phyloP scores from a whole-genome alignment of 2,797 vertebrate genomes.

The Yasuhikotakia modesta region DNA sequence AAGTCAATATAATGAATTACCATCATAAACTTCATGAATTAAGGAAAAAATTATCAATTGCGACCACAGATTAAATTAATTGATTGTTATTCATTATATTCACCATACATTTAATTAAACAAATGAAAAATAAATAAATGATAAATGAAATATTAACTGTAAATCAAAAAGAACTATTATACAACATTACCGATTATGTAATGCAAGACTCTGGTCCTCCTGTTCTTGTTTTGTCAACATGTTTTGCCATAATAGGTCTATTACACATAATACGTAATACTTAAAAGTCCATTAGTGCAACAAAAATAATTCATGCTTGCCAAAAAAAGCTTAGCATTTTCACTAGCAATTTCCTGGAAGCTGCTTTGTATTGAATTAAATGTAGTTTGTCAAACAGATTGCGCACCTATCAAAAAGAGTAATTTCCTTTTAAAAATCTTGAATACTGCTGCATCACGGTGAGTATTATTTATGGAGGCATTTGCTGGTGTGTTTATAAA shows the following conservation, averaged over 20 bases:
- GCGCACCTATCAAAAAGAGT: conserved; percentile 9
- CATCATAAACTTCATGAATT: too few relatives aligned
- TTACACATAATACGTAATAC: not conserved
- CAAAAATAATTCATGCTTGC: conserved; percentile 51
- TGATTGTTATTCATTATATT: too few relatives aligned
- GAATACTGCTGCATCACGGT: conserved; percentile 7
- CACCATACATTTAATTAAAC: not conserved
- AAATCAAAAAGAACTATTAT: too few relatives aligned
- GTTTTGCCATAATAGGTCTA: not conserved
- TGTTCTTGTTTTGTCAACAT: not conserved
- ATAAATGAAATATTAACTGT: too few relatives aligned
- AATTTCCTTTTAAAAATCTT: conserved; percentile 7
- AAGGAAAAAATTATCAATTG: too few relatives aligned
- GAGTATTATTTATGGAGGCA: not conserved
- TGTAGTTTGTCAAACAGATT: conserved; percentile 13
- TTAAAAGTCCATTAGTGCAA: conserved; percentile 42
- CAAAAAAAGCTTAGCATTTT: conserved; percentile 49
- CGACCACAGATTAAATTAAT: too few relatives aligned
- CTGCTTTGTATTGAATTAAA: not conserved
- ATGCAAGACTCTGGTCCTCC: not conserved
- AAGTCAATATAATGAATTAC: too few relatives aligned
- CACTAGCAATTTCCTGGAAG: conserved; percentile 51
- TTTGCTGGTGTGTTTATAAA: not conserved
- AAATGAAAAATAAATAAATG: too few relatives aligned
- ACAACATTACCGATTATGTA: not conserved